phyloP scores from a whole-genome alignment of 2,888 invertebrate species.

The Lingula anatina region DNA sequence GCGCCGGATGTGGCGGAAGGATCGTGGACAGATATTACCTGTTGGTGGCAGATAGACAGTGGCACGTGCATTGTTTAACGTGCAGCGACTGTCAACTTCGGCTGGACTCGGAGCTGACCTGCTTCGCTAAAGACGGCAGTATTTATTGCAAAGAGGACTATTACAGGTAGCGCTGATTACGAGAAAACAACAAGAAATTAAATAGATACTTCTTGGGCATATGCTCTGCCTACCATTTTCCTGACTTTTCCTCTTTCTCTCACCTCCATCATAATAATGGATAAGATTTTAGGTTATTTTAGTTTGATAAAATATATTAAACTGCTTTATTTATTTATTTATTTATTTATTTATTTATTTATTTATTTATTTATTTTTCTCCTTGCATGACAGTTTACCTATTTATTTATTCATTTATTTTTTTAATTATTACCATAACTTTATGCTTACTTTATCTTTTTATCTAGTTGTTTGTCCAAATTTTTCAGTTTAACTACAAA shows the following conservation, averaged over 20 bases:
- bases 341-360: no score
- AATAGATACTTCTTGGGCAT: not conserved
- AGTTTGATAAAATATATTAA: no score
- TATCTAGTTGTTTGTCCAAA: no score
- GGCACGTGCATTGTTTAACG: slow-evolving; percentile 82
- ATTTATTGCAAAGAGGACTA: slow-evolving; percentile 97
- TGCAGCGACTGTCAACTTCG: slow-evolving; percentile 87
- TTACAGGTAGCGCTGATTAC: slow-evolving; percentile 65
- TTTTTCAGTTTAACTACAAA: no score
- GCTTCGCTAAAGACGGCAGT: slow-evolving; percentile 86
- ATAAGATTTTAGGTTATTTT: no score
- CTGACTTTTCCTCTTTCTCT: not conserved
- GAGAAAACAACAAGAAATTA: not conserved
- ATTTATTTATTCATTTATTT: no score
- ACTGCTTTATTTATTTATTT: no score
- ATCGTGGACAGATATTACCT: slow-evolving; percentile 84
- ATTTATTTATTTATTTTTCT: no score
- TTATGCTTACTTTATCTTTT: no score
- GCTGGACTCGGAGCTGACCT: slow-evolving; percentile 84
- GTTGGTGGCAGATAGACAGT: slow-evolving; percentile 83
- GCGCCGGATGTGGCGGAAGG: slow-evolving; percentile 82
- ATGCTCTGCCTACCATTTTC: not conserved
- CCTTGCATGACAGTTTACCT: no score
- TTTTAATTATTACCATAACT: no score
- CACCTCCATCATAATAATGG: not conserved